phyloP scores from a whole-genome alignment of 2,797 vertebrate genomes.

The Tauraco hartlaubi region DNA sequence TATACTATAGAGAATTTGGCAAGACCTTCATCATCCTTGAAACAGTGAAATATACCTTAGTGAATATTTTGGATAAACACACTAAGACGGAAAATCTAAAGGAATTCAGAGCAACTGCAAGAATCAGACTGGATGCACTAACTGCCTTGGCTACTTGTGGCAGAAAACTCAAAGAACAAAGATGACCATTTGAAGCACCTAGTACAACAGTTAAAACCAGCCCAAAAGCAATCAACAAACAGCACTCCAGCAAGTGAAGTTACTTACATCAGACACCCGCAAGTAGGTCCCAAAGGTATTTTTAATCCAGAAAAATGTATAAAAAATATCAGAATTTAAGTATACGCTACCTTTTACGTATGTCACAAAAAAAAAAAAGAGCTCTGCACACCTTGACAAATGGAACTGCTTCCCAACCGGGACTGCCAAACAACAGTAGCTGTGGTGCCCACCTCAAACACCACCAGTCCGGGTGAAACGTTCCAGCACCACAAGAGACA shows the following conservation, averaged over 20 bases:
- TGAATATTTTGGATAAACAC: not conserved
- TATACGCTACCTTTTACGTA: accelerated
- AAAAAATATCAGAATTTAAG: not conserved
- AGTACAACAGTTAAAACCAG: not conserved
- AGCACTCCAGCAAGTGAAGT: not conserved
- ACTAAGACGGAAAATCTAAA: not conserved
- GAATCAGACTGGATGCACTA: accelerated
- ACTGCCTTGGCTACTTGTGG: not conserved
- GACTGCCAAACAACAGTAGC: accelerated
- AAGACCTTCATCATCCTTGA: not conserved
- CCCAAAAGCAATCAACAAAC: not conserved
- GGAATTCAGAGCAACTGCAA: not conserved
- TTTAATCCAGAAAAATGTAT: accelerated
- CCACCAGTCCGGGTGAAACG: not conserved
- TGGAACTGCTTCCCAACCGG: not conserved
- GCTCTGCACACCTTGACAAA: not conserved
- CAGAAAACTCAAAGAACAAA: not conserved
- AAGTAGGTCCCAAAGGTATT: accelerated
- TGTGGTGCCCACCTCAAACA: not conserved
- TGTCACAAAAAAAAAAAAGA: accelerated
- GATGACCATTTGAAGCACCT: accelerated
- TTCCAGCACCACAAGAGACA: no score
- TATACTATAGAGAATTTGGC: not conserved
- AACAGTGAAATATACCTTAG: accelerated
- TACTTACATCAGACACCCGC: not conserved